phyloP scores from a whole-genome alignment of 2,113 vertebrate genomes.

The Channa maculata region DNA sequence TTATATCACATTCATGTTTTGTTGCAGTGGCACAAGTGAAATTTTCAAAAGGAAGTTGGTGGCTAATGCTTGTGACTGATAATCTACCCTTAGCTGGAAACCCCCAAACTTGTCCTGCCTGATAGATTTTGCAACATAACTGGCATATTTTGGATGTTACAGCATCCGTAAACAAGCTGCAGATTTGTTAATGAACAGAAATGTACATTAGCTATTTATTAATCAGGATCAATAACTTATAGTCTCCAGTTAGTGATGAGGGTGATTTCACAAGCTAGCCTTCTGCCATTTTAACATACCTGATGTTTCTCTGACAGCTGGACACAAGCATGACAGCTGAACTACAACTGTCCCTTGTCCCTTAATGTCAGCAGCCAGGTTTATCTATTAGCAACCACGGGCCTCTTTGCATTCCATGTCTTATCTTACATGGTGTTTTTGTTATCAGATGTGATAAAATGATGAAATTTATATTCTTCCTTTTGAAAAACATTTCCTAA shows the following conservation, averaged over 20 bases:
- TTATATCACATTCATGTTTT: background rate
- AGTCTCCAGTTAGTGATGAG: too few relatives aligned
- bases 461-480: background rate
- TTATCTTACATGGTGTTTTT: background rate
- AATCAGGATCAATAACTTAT: too few relatives aligned
- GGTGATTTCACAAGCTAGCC: too few relatives aligned
- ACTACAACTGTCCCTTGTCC: conserved; percentile 53
- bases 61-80: conserved; percentile 30
- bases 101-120: conserved; percentile 56
- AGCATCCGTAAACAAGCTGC: background rate
- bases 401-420: background rate
- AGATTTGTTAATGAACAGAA: background rate
- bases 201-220: background rate
- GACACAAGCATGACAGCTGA: conserved; percentile 58
- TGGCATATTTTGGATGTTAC: background rate
- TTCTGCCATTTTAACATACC: background rate
- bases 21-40: background rate
- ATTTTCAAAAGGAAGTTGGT: conserved; percentile 38
- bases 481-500: background rate
- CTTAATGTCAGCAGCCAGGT: conserved; percentile 22
- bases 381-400: background rate
- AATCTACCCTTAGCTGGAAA: conserved; percentile 57
- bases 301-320: conserved; percentile 52
- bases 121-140: conserved; percentile 3
- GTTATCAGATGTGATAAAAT: background rate